phyloP scores from a whole-genome alignment of 2,113 vertebrate genomes.

The Otis tarda region DNA sequence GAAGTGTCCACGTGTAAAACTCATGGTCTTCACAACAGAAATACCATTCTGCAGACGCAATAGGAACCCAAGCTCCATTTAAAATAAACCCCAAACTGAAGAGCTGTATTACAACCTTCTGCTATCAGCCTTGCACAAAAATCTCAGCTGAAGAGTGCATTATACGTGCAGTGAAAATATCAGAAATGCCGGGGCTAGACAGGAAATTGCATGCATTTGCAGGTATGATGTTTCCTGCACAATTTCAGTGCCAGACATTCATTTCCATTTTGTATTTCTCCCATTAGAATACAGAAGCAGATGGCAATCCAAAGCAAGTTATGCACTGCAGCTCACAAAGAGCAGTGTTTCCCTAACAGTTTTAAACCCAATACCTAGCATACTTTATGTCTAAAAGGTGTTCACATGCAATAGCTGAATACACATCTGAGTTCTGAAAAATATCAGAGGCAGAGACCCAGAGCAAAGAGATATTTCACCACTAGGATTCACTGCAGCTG shows the following conservation, averaged over 20 bases:
- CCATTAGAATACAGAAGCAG: conserved; percentile 24
- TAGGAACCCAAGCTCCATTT: not conserved
- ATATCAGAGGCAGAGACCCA: not conserved
- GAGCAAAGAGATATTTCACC: not conserved
- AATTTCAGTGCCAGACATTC: not conserved
- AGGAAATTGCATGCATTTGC: conserved; percentile 36
- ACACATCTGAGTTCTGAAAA: not conserved
- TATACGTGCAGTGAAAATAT: not conserved
- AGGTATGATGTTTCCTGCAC: conserved; percentile 13
- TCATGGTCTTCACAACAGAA: not conserved
- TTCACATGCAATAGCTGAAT: not conserved
- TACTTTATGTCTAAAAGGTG: not conserved
- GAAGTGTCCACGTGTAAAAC: not conserved
- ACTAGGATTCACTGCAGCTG: not conserved
- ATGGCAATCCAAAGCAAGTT: not conserved
- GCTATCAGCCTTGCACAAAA: not conserved
- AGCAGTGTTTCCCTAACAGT: not conserved
- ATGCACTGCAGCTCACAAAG: not conserved
- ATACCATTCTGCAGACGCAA: not conserved
- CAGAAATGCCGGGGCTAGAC: not conserved
- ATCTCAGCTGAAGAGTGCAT: not conserved
- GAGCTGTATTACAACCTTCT: not conserved
- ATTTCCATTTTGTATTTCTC: conserved; percentile 23
- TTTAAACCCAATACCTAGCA: not conserved
- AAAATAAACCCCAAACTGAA: not conserved